Evolutionary conservation across 2,797 vertebrate genomes (phyloP).

Genomic region (Ara ararauna): DNA sequence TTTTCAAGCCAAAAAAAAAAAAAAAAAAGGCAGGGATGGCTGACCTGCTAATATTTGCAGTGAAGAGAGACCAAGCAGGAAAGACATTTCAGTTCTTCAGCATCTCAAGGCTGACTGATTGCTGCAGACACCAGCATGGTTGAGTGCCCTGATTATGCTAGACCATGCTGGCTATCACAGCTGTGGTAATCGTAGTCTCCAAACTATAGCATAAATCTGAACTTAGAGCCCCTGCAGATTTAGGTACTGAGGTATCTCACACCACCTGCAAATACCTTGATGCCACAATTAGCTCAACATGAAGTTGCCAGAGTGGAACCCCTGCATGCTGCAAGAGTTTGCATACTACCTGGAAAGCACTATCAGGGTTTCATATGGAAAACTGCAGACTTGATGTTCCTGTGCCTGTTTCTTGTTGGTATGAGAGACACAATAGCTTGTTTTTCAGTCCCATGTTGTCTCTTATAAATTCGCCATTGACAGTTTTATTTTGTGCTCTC

Average conservation of each 20-base stretch:
- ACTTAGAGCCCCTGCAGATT: not conserved
- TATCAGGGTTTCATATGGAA: not conserved
- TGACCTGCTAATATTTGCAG: not conserved
- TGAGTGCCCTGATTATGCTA: not conserved
- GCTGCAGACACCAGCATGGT: rapidly evolving
- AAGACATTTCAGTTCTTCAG: not conserved
- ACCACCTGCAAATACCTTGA: too few species aligned
- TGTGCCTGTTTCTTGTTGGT: not conserved
- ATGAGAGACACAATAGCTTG: not conserved
- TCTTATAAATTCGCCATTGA: not conserved
- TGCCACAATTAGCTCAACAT: not conserved
- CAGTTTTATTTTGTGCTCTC: not conserved
- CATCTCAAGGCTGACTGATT: not conserved
- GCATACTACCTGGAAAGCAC: rapidly evolving
- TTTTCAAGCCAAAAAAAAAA: not conserved
- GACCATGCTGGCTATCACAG: not conserved
- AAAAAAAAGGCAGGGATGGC: too few species aligned
- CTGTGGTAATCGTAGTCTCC: not conserved
- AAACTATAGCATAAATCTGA: not conserved
- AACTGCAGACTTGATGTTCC: not conserved
- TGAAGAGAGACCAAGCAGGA: not conserved
- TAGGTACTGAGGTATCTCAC: not conserved
- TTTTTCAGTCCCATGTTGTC: not conserved
- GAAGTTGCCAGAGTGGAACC: not conserved
- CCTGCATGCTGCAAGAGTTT: not conserved